Base-by-base conservation (phyloP, 2,888 invertebrate genomes). In the Philopedon plagiatum region DNA sequence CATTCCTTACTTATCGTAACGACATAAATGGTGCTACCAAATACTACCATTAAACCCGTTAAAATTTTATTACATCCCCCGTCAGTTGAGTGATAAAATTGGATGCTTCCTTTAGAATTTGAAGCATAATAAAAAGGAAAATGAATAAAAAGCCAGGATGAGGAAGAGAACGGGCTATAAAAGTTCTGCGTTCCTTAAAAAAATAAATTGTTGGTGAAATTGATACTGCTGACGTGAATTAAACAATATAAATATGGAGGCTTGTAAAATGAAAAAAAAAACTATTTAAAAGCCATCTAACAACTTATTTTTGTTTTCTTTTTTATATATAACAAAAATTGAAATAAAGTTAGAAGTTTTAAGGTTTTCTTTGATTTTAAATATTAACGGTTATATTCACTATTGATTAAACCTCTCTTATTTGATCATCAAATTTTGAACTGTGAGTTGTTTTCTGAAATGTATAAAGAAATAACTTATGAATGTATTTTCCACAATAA, bases 1-100 rank as follows among this genome's bases (percentile, higher is more conserved):
- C 21, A 46, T 46, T 46, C 9, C n/a, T 21, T 46, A 21, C 46
- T 46, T 46, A 46, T 46, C 46, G n/a, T 46, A 21, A 19, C 44
- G 18, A 44, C 44, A 8, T 44, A 46, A 23, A 23, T 23, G 19
- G 46, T 46, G 46, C 21, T 9, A 46, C 21, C 44, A 11, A 44
- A 44, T 19, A 19, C 19, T 18, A 15, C 19, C 44, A 44, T 44
- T 44, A 44, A 44, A 44, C 44, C 44, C 21, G 5, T 23, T 23
- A 23, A 46, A 46, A 46, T 46, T 46, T 21, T 46, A 46, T 46
- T 23, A 46, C 46, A 3, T 46, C 4, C 11, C 11, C 21, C 21
- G 46, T n/a, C n/a, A 23, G 46, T 21, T 19, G 2, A 11, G 44
- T 44, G 21, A 21, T 44, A 44, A 44, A 44, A 44, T 44, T 23